phyloP scores from a whole-genome alignment of 2,113 vertebrate genomes.

The Erinaceus europaeus region DNA sequence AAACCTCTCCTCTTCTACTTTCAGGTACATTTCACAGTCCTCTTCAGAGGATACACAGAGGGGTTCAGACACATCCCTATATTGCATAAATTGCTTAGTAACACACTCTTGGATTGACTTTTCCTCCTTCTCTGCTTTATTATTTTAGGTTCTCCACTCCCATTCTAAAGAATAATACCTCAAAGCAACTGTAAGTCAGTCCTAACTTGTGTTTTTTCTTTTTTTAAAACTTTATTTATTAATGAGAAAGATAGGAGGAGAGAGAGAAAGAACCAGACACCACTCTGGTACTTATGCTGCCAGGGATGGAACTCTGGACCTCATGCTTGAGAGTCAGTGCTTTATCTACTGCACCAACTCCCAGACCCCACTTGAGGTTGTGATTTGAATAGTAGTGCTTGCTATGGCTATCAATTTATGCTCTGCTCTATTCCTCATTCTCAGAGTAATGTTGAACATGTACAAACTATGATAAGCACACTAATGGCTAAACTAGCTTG shows the following conservation, averaged over 20 bases:
- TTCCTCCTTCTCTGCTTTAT: not conserved
- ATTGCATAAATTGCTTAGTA: not conserved
- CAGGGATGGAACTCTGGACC: no score
- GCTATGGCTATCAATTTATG: not conserved
- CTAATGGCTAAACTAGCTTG: not conserved
- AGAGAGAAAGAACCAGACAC: no score
- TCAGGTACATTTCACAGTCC: not conserved
- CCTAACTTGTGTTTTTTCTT: no score
- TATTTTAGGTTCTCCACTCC: not conserved
- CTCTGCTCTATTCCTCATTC: not conserved
- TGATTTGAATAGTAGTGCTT: not conserved
- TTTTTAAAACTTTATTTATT: no score
- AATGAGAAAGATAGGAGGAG: no score
- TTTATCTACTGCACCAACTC: no score
- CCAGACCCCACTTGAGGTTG: not conserved
- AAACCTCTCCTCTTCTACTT: not conserved
- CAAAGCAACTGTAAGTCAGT: not conserved
- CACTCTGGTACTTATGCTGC: no score
- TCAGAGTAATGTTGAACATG: not conserved
- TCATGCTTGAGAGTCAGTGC: no score
- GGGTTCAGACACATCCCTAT: no score
- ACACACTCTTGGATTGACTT: not conserved
- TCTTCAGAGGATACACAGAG: not conserved
- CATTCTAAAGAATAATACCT: not conserved
- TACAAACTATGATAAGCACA: not conserved